Percentiles rank a stretch among this genome's conserved stretches.
Evolutionary conservation across 2,888 invertebrate genomes (phyloP).

Genomic region (Phortica magna): DNA sequence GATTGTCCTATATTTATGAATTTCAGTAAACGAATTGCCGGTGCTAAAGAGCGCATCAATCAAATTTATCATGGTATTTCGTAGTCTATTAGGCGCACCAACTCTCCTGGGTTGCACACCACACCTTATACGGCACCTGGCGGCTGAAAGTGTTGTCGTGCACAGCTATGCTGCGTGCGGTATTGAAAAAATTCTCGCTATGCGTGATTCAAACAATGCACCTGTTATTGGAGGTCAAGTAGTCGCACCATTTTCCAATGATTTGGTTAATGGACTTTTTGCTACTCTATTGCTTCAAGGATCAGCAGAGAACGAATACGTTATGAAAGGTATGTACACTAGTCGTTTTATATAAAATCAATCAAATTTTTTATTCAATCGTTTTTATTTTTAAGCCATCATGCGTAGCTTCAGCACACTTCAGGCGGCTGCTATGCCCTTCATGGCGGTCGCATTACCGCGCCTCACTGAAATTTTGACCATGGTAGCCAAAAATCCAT

Average conservation of each 20-base stretch:
- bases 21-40: constrained; percentile 89
- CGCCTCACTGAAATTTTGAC: constrained; percentile 91
- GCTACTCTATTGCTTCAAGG: constrained; percentile 84
- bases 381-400: constrained; percentile 81
- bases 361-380: neutral
- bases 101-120: constrained; percentile 87
- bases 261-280: constrained; percentile 88
- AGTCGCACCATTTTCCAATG: constrained; percentile 83
- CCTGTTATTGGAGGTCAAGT: constrained; percentile 81
- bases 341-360: neutral
- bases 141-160: constrained; percentile 89
- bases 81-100: constrained; percentile 91
- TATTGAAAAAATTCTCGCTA: constrained; percentile 90
- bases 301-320: constrained; percentile 96
- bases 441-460: constrained; percentile 88
- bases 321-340: constrained; percentile 86
- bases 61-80: constrained; percentile 97
- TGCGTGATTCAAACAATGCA: constrained; percentile 82
- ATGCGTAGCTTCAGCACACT: constrained; percentile 91
- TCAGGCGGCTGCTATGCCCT: constrained; percentile 89
- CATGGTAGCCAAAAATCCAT: constrained; percentile 93
- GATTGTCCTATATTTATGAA: constrained; percentile 4
- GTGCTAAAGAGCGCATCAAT: constrained; percentile 97
- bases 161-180: constrained; percentile 97
- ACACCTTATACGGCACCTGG: constrained; percentile 87